These are phyloP conservation scores for Fundulus diaphanus DNA, from an alignment of 2,797 vertebrate species.

Conservation along the genomic window DNA sequence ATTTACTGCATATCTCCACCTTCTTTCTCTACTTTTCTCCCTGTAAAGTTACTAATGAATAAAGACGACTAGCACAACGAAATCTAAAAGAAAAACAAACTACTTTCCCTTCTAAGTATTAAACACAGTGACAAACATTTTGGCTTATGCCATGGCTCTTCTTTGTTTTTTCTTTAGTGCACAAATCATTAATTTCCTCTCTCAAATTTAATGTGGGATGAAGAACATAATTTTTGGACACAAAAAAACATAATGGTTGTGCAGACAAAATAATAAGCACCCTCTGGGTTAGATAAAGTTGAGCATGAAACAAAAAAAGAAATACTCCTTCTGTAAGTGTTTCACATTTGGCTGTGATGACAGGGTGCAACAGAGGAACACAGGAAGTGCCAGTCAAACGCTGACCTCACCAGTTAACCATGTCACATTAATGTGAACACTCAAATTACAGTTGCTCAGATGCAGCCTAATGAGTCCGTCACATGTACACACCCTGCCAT, in stretches of 20 bases:
- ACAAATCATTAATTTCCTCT: neutral
- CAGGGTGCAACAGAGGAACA: neutral
- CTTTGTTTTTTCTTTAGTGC: neutral
- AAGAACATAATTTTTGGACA: neutral
- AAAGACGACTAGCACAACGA: neutral
- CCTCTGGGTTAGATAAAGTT: neutral
- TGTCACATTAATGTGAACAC: constrained; percentile 10
- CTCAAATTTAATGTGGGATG: neutral
- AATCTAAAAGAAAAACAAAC: neutral
- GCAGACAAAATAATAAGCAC: neutral
- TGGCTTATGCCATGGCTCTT: neutral
- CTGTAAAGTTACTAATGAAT: neutral
- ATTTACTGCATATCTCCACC: too few species aligned
- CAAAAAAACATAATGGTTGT: neutral
- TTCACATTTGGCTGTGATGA: neutral
- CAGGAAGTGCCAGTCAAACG: constrained; percentile 4
- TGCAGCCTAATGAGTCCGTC: neutral
- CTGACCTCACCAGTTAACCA: neutral
- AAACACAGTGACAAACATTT: neutral
- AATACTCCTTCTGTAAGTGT: neutral
- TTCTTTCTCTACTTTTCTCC: too few species aligned
- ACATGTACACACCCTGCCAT: constrained; percentile 1
- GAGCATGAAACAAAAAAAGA: neutral
- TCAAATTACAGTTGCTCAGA: constrained; percentile 20
- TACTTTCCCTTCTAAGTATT: neutral